Conservation (phyloP, 2,113 vertebrate species). For the Psammodynastes pulverulentus region DNA sequence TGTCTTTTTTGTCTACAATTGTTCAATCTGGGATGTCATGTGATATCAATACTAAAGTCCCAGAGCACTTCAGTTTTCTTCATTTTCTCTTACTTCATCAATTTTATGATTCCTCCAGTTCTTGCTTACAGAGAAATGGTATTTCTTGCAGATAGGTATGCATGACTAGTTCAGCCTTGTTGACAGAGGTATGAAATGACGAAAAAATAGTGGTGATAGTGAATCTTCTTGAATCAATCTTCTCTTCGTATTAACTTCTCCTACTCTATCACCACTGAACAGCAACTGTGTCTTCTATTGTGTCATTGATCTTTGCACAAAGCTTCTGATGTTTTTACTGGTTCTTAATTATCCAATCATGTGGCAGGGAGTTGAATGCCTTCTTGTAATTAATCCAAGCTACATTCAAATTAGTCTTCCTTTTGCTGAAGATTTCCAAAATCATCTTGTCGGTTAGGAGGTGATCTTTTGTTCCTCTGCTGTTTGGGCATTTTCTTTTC, state of each 20-base stretch:
- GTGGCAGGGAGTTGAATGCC: not conserved
- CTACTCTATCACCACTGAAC: not conserved
- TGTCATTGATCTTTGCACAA: not conserved
- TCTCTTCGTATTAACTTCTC: not conserved
- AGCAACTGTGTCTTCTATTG: not conserved
- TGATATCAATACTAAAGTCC: not conserved
- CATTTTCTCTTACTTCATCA: not conserved
- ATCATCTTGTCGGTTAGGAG: not conserved
- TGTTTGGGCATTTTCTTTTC: not conserved
- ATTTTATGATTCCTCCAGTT: not conserved
- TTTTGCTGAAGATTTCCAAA: not conserved
- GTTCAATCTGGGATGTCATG: not conserved
- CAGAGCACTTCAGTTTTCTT: not conserved
- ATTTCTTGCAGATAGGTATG: not conserved
- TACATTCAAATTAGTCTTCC: not conserved
- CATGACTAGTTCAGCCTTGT: not conserved
- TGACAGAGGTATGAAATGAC: not conserved
- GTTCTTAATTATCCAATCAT: not conserved
- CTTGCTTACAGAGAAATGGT: not conserved
- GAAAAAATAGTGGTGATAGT: not conserved
- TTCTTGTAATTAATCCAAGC: not conserved
- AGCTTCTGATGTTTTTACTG: not conserved
- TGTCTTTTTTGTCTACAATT: not conserved
- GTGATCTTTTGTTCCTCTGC: not conserved
- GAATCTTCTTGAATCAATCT: not conserved